These are phyloP conservation scores for Pocillopora verrucosa DNA, from an alignment of 64 coral and sea anemone genomes.

Conservation along the genomic window DNA sequence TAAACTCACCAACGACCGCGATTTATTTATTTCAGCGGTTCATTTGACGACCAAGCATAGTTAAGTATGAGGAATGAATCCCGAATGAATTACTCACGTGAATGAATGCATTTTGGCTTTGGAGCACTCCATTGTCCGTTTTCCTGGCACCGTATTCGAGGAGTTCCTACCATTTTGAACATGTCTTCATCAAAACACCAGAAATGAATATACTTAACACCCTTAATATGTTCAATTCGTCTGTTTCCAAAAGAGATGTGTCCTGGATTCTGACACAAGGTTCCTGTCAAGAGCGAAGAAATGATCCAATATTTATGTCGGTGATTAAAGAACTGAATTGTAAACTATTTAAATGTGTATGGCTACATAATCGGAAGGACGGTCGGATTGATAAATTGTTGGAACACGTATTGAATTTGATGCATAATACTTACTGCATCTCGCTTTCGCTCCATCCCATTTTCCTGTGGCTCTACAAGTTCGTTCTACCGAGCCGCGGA, in stretches of 20 bases:
- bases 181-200: conserved; percentile 25
- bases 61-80: too few species aligned
- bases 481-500: conserved; percentile 51
- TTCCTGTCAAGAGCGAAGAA: not conserved
- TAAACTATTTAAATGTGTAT: too few species aligned
- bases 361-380: too few species aligned
- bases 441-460: conserved; percentile 73
- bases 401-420: too few species aligned
- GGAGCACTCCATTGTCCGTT: conserved; percentile 6
- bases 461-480: conserved; percentile 70
- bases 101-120: conserved; percentile 32
- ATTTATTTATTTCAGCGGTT: too few species aligned
- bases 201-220: conserved; percentile 4
- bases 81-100: too few species aligned
- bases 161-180: conserved; percentile 10
- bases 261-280: conserved; percentile 42
- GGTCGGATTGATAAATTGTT: too few species aligned
- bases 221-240: not conserved
- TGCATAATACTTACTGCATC: conserved; percentile 69
- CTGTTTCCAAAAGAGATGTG: conserved; percentile 38
- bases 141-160: not conserved
- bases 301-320: not conserved
- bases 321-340: not conserved
- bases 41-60: too few species aligned
- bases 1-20: too few species aligned